A percentile compares a stretch with the other conserved stretches of the same genome.
Evolutionary conservation across 2,113 vertebrate species (phyloP).

Genomic region (Poeciliopsis turrubarensis): DNA sequence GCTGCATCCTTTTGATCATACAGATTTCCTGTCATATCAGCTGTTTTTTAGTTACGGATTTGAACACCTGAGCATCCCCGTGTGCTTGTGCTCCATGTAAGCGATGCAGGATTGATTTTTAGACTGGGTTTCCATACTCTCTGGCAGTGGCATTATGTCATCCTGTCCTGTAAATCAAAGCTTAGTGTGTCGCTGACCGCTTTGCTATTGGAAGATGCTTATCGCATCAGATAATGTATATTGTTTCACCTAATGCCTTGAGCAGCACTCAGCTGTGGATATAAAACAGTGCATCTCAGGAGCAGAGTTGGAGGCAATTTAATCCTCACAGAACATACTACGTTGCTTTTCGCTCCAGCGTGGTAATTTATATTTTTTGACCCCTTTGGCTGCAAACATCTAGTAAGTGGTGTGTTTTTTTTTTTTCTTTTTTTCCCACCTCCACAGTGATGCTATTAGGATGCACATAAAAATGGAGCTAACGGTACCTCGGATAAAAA

Average conservation of each 20-base stretch:
- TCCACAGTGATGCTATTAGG: conserved; percentile 2
- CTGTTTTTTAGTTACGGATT: conserved; percentile 42
- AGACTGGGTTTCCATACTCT: conserved; percentile 12
- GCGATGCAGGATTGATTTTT: conserved; percentile 46
- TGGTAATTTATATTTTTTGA: conserved; percentile 1
- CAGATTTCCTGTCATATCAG: conserved; percentile 35
- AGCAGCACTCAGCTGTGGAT: conserved; percentile 10
- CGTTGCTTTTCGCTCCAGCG: neutral
- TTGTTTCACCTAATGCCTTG: conserved; percentile 47
- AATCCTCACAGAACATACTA: conserved; percentile 34
- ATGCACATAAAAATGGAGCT: conserved; percentile 3
- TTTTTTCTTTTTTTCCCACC: neutral
- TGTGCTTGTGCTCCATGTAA: conserved; percentile 18
- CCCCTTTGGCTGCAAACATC: neutral
- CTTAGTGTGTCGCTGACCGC: conserved; percentile 25
- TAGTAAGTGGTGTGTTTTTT: neutral
- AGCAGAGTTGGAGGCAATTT: conserved; percentile 36
- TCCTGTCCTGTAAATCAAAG: conserved; percentile 30
- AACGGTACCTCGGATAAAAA: conserved; percentile 8
- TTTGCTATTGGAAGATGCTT: conserved; percentile 28
- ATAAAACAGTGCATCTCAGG: conserved; percentile 33
- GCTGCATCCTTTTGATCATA: neutral
- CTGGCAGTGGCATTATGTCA: conserved; percentile 5
- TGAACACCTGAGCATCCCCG: conserved; percentile 25
- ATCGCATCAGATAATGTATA: conserved; percentile 33